Conservation (phyloP, 2,888 invertebrate species). For the Plebejus argus region DNA sequence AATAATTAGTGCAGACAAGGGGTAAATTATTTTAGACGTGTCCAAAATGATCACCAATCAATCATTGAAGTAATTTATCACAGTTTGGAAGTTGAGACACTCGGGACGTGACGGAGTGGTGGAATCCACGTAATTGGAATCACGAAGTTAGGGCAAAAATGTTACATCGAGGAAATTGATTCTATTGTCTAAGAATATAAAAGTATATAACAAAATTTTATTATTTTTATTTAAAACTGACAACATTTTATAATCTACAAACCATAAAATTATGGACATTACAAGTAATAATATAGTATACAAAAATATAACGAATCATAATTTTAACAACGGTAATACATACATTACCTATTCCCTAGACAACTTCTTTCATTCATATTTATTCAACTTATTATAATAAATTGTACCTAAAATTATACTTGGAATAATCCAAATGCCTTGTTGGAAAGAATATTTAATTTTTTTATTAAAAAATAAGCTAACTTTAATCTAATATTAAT, state of each 20-base stretch:
- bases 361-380: not conserved
- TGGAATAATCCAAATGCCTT: not conserved
- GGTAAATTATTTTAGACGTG: not conserved
- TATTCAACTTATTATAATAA: not conserved
- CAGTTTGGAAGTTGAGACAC: not conserved
- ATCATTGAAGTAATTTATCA: not conserved
- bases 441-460: not conserved
- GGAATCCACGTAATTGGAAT: not conserved
- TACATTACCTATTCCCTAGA: constrained; percentile 5
- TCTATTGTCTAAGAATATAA: too few species aligned
- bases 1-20: too few species aligned
- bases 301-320: not conserved
- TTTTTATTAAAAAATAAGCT: not conserved
- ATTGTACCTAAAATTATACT: not conserved
- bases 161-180: not conserved
- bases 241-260: not conserved
- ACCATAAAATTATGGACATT: not conserved
- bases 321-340: not conserved
- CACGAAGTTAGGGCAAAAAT: not conserved
- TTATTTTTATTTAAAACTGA: not conserved
- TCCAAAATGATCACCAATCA: not conserved
- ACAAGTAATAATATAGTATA: not conserved
- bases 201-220: too few species aligned
- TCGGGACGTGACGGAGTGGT: not conserved
- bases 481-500: too few species aligned